Base-by-base conservation (phyloP, 1,140 invertebrate genomes). In the Druon quercuslanigerum region DNA sequence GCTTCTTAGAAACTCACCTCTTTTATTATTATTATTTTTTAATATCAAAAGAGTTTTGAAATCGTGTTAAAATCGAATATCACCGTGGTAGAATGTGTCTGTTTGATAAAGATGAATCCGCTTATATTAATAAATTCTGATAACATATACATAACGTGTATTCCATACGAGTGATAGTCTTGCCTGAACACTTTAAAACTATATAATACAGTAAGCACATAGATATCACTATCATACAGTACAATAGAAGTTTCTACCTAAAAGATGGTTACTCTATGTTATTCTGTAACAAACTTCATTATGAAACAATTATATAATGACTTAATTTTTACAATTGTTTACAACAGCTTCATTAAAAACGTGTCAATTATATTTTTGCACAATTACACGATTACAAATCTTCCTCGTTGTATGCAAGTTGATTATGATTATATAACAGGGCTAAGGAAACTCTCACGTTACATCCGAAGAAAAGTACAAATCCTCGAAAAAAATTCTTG, bases 171-270 rank as follows among this genome's bases (percentile, higher is more conserved):
- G 79, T 86, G 78, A 84, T 86, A 82, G 71, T 83, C 33, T 75
- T 76, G 66, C 66, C 50, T 80, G 84, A 89, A 87, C 82, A 87
- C 79, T 86, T 86, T 88, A 83, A 87, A 85, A 86, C 83, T 88
- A 89, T 89, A 87, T 88, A 88, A 86, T 90, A 90, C 86, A 89
- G 84, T 88, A 90, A 90, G 88, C 88, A 90, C 85, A 87, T 87
- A 83, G 75, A 85, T 88, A 88, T 87, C 85, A 85, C 83, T 89
- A 87, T 88, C 82, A 85, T 86, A 88, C 84, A 89, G 85, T 88
- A 85, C 82, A 86, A 87, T 85, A 84, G 81, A 79, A 81, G 80
- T 16, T 77, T 78, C 79, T 84, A 81, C 73, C 81, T 84, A 82
- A 72, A 50, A 78, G 81, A 78, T 79, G 77, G 74, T 84, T 81